These are phyloP conservation scores for Phrynosoma blainvillii DNA, from an alignment of 2,113 vertebrate genomes.

Conservation along the genomic window DNA sequence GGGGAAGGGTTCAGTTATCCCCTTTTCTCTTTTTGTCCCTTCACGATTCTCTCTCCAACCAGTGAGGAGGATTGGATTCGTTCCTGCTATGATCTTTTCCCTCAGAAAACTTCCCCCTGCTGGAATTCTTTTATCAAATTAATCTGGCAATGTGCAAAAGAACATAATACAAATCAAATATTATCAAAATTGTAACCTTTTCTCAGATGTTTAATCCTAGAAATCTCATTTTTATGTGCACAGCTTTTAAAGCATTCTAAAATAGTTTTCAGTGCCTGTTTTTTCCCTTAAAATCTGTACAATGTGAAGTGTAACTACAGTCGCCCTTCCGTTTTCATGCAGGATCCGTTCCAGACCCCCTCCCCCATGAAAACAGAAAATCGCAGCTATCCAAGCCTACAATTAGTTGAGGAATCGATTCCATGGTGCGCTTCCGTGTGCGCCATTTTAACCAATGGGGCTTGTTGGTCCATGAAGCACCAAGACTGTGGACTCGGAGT, in stretches of 20 bases:
- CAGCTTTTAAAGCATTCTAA: not conserved
- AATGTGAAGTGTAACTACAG: not conserved
- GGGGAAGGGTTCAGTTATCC: not conserved
- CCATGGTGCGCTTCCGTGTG: too few relatives aligned
- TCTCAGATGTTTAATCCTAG: not conserved
- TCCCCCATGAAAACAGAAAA: too few relatives aligned
- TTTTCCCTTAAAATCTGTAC: not conserved
- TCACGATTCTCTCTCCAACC: not conserved
- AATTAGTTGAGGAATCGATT: too few relatives aligned
- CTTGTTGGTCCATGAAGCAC: too few relatives aligned
- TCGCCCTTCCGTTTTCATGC: too few relatives aligned
- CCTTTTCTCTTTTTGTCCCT: not conserved
- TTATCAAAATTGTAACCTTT: not conserved
- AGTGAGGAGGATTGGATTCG: not conserved
- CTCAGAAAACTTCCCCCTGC: not conserved
- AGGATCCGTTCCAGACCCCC: too few relatives aligned
- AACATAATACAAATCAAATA: too few relatives aligned
- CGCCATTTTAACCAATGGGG: too few relatives aligned
- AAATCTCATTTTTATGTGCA: not conserved
- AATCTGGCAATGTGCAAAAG: too few relatives aligned
- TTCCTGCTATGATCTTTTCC: not conserved
- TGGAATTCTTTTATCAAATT: not conserved
- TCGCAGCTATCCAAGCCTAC: too few relatives aligned
- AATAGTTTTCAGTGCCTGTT: not conserved
- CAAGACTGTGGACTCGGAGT: too few relatives aligned